These are phyloP conservation scores for Gisinianus flammeolus DNA, from an alignment of 2,888 invertebrate species.

Conservation along the genomic window DNA sequence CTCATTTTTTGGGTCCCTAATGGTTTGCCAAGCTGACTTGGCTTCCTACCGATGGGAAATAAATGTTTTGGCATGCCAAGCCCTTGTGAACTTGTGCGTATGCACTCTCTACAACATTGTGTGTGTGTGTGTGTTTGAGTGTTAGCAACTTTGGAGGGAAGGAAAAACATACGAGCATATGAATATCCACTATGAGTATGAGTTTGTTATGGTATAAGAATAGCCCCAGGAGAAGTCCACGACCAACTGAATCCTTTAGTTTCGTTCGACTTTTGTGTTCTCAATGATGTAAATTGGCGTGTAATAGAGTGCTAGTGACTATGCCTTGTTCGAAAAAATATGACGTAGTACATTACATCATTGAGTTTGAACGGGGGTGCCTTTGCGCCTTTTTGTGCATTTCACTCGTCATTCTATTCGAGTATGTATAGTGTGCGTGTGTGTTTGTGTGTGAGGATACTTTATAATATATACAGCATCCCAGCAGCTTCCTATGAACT, in stretches of 20 bases:
- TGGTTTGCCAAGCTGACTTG: conserved; percentile 20
- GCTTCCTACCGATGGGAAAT: conserved; percentile 27
- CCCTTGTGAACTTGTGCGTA: not conserved
- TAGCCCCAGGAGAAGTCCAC: conserved; percentile 17
- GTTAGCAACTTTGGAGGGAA: not conserved
- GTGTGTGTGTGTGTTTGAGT: not conserved
- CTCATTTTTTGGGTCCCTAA: conserved; percentile 26
- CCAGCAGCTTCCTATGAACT: not conserved
- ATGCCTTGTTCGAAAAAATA: not conserved
- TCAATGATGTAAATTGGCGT: conserved; percentile 41
- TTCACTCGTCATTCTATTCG: not conserved
- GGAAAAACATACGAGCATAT: not conserved
- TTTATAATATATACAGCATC: not conserved
- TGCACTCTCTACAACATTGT: not conserved
- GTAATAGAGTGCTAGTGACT: conserved; percentile 43
- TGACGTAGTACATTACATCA: not conserved
- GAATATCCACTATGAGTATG: not conserved
- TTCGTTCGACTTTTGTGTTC: conserved; percentile 28
- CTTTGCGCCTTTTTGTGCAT: not conserved
- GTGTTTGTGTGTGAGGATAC: not conserved
- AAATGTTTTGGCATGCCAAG: conserved; percentile 2
- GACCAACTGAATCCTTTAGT: conserved; percentile 12
- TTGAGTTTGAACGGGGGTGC: not conserved
- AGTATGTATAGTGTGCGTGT: not conserved
- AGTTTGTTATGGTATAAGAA: conserved; percentile 15